Conservation (phyloP, 2,113 vertebrate species). For the Ictalurus furcatus region DNA sequence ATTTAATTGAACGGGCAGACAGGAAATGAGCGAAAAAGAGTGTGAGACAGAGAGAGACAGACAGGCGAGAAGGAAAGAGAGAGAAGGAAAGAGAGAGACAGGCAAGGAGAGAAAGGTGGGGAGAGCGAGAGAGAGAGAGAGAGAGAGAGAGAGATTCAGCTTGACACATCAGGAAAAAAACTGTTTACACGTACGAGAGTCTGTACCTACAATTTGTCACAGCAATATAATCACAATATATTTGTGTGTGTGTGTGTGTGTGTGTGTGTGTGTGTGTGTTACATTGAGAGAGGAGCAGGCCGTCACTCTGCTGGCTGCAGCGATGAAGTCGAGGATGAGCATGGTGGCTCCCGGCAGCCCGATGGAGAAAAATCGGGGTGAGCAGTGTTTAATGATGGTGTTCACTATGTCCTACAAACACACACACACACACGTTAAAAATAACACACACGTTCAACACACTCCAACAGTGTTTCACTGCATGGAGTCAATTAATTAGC, state of each 20-base stretch:
- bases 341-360: slow-evolving; percentile 95
- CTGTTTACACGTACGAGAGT: neutral
- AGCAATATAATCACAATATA: neutral
- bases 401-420: slow-evolving; percentile 92
- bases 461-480: neutral
- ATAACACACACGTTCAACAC: neutral
- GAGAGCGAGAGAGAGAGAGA: neutral
- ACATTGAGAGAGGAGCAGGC: slow-evolving; percentile 95
- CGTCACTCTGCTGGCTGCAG: slow-evolving; percentile 93
- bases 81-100: neutral
- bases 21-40: neutral
- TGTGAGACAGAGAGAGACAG: neutral
- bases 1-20: too few species aligned
- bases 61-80: neutral
- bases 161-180: neutral
- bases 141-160: neutral
- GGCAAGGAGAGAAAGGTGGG: too few species aligned
- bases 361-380: slow-evolving; percentile 95
- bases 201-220: neutral
- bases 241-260: slow-evolving; percentile 31
- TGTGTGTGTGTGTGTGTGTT: slow-evolving; percentile 57
- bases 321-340: slow-evolving; percentile 97
- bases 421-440: slow-evolving; percentile 48
- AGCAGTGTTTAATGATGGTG: slow-evolving; percentile 99
- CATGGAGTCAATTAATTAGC: neutral